Conservation (phyloP, 1,140 invertebrate genomes). For the Cheumatopsyche charites region DNA sequence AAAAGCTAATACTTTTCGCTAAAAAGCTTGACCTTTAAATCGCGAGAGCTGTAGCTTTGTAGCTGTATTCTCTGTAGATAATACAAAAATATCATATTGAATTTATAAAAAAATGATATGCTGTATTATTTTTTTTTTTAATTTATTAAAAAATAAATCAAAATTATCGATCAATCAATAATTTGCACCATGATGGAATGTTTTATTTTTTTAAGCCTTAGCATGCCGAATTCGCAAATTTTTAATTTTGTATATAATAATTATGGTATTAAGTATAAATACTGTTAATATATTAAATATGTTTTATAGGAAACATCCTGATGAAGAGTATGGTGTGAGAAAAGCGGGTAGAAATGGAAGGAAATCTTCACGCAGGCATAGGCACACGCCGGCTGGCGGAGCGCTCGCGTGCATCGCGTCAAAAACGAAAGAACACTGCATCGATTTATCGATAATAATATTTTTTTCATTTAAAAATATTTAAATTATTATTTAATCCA, state of each 20-base stretch:
- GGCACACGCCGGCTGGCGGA: conserved; percentile 39
- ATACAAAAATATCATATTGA: too few relatives aligned
- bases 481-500: not conserved
- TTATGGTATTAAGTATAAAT: not conserved
- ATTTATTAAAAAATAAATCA: too few relatives aligned
- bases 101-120: too few relatives aligned
- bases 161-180: too few relatives aligned
- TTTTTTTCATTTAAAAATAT: not conserved
- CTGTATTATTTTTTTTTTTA: too few relatives aligned
- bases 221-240: too few relatives aligned
- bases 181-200: too few relatives aligned
- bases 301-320: conserved; percentile 25
- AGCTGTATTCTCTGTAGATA: too few relatives aligned
- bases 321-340: conserved; percentile 26
- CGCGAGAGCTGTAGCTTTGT: too few relatives aligned
- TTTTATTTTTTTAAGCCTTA: too few relatives aligned
- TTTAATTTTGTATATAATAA: not conserved
- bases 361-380: conserved; percentile 43
- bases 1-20: too few relatives aligned
- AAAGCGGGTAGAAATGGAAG: conserved; percentile 35
- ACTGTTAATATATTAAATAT: conserved; percentile 7
- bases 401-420: conserved; percentile 33
- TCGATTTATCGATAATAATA: conserved; percentile 15
- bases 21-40: too few relatives aligned
- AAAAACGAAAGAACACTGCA: conserved; percentile 21